Base-by-base conservation (phyloP, 2,888 invertebrate genomes). In the Drosophila koepferae region DNA sequence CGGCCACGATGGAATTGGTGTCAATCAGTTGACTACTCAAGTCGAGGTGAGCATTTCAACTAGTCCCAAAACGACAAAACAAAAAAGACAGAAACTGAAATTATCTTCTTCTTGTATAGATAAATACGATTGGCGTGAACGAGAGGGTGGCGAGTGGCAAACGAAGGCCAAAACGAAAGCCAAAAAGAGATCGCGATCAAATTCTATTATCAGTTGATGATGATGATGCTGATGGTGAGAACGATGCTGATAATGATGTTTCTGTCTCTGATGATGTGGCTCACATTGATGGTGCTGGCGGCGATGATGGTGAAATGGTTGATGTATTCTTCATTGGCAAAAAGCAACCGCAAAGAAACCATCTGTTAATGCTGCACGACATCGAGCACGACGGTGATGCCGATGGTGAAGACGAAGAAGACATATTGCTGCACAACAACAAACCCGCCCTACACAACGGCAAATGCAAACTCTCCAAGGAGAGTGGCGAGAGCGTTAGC, bases 111-210 rank as follows among this genome's bases (percentile, higher is more conserved):
- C 48, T 16, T 67, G 18, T 28, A 2, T 63, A 91, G 92, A 91
- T 91, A 73, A 91, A 91, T 68, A 91, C 90, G 12, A 78, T 91
- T 63, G 91, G 88, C 10, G 72, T 85, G 51, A 81, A 81, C 62
- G 81, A 63, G 38, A 80, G 75, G 40, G 62, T 72, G 40, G 68
- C 76, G 55, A 68, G 48, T 38, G 86, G 77, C 41, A 91, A 90
- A 70, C 79, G 74, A 44, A 85, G 81, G 71, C 60, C 80, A 61
- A 91, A 86, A 63, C 91, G 79, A 59, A 85, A 86, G 63, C 74
- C 70, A 18, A 84, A 72, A 36, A 70, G 78, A 70, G 84, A 81
- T 67, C 83, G 86, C 49, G 84, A 88, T 71, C 87, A 81, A 62
- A 80, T 90, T 64, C 81, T 91, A 4, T 81, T 91, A 82, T 89